These are phyloP conservation scores for Aphyosemion australe DNA, from an alignment of 2,113 vertebrate genomes.

Conservation along the genomic window DNA sequence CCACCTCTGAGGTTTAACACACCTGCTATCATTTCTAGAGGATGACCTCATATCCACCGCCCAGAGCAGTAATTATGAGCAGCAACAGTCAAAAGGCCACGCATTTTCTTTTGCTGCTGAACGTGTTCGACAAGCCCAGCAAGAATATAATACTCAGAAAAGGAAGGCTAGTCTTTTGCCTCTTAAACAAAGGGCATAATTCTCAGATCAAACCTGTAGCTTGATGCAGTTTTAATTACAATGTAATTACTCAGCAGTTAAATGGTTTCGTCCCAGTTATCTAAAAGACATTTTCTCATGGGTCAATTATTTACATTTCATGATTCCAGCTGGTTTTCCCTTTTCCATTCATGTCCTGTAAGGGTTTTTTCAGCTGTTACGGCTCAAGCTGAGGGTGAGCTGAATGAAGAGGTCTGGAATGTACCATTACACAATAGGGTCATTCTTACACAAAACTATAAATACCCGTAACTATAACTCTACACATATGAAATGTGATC, in stretches of 20 bases:
- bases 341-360: constrained; percentile 70
- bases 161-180: constrained; percentile 16
- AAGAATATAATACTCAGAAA: constrained; percentile 53
- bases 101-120: constrained; percentile 49
- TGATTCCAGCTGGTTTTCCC: constrained; percentile 24
- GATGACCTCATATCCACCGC: constrained; percentile 28
- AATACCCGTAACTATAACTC: too few relatives aligned
- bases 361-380: constrained; percentile 66
- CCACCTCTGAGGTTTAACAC: constrained; percentile 4
- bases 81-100: constrained; percentile 23
- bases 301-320: constrained; percentile 1
- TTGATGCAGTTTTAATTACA: constrained; percentile 41
- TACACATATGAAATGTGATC: too few relatives aligned
- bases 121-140: constrained; percentile 71
- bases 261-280: not conserved
- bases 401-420: constrained; percentile 73
- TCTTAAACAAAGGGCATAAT: constrained; percentile 34
- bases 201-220: constrained; percentile 22
- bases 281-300: not conserved
- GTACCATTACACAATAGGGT: constrained; percentile 49
- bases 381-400: constrained; percentile 26
- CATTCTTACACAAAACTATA: too few relatives aligned
- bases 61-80: constrained; percentile 27
- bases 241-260: not conserved
- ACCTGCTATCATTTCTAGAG: constrained; percentile 23